phyloP scores from a whole-genome alignment of 2,113 vertebrate species.

The Puma concolor region DNA sequence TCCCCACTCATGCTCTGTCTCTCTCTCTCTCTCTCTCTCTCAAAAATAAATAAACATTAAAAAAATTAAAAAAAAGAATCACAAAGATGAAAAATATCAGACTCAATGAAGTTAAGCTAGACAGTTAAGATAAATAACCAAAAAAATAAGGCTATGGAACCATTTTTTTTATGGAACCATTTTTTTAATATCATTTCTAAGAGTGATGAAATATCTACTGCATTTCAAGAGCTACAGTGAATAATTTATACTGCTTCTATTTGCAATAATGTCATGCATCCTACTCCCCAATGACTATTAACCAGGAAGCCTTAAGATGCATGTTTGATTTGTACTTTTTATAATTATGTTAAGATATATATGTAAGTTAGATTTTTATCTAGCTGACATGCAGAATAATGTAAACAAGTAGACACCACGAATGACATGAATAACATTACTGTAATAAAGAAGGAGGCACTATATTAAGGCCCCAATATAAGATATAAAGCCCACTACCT shows the following conservation, averaged over 20 bases:
- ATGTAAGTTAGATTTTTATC: constrained; percentile 37
- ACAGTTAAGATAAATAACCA: constrained; percentile 37
- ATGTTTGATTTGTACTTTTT: background rate
- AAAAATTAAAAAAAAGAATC: background rate
- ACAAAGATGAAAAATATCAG: background rate
- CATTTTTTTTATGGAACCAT: background rate
- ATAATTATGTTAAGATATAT: constrained; percentile 41
- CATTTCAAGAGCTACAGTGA: constrained; percentile 1
- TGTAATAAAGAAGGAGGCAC: constrained; percentile 23
- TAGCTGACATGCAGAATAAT: background rate
- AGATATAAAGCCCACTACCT: background rate
- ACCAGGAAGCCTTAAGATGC: background rate
- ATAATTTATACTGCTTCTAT: constrained; percentile 39
- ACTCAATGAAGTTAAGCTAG: constrained; percentile 29
- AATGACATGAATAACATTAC: constrained; percentile 22
- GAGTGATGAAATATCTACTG: background rate
- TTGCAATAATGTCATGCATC: background rate
- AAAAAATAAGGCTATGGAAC: background rate
- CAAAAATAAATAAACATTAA: no score
- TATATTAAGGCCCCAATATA: background rate
- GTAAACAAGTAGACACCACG: background rate
- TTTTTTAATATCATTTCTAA: constrained; percentile 26
- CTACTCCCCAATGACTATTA: background rate
- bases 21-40: no score
- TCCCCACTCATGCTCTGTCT: no score